phyloP scores from a whole-genome alignment of 2,797 vertebrate species.

The Avahi laniger region DNA sequence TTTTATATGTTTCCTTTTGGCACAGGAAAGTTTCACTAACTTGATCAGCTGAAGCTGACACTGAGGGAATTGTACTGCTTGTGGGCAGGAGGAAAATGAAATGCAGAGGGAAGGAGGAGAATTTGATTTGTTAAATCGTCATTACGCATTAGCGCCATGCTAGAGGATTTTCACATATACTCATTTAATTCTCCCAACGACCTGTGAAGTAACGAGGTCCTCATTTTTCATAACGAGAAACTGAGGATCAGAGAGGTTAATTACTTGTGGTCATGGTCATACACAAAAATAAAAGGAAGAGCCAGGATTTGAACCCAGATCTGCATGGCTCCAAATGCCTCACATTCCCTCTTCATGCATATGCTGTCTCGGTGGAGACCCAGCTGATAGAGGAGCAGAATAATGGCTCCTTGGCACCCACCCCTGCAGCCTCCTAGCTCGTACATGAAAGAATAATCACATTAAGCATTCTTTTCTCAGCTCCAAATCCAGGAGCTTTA shows the following conservation, averaged over 20 bases:
- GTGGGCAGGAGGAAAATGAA: background rate
- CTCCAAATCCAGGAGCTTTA: background rate
- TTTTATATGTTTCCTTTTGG: slow-evolving; percentile 30
- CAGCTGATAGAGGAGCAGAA: background rate
- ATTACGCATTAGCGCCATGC: background rate
- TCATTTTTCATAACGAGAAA: slow-evolving; percentile 19
- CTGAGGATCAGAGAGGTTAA: slow-evolving; percentile 35
- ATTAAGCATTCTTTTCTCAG: slow-evolving; percentile 12
- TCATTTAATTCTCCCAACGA: background rate
- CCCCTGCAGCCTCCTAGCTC: background rate
- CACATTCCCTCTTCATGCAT: background rate
- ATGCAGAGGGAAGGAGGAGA: background rate
- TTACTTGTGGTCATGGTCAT: background rate
- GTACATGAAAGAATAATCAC: background rate
- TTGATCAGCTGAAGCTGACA: slow-evolving; percentile 25
- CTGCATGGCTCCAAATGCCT: background rate
- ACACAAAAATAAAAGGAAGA: slow-evolving; percentile 9
- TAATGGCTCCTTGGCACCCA: background rate
- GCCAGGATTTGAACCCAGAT: background rate
- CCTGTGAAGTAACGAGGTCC: background rate
- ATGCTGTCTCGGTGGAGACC: background rate
- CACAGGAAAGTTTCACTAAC: background rate
- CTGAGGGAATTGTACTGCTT: background rate
- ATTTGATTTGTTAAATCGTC: background rate
- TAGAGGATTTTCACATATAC: background rate